Evolutionary conservation across 2,888 invertebrate species (phyloP).

Genomic region (Nomada flava): DNA sequence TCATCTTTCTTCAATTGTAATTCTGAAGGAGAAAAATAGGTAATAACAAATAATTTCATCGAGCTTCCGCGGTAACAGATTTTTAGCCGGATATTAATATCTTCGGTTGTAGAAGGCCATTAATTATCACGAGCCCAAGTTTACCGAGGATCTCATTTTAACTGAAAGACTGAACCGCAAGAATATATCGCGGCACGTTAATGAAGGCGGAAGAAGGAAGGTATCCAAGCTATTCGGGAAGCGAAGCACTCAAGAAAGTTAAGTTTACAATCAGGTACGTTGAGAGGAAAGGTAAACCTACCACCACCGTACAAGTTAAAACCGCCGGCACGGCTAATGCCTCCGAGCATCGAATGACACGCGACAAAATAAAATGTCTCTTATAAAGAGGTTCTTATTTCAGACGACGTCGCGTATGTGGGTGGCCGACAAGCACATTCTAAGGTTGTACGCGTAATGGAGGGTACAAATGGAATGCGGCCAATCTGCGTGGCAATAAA

Average conservation of each 20-base stretch:
- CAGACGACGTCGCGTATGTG: slow-evolving; percentile 36
- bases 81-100: background rate
- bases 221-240: slow-evolving; percentile 61
- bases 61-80: background rate
- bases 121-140: slow-evolving; percentile 22
- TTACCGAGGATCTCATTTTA: slow-evolving; percentile 24
- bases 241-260: slow-evolving; percentile 70
- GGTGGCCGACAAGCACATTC: background rate
- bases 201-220: slow-evolving; percentile 62
- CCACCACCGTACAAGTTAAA: slow-evolving; percentile 62
- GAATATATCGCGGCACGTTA: slow-evolving; percentile 56
- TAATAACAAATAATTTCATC: too few relatives aligned
- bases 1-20: too few relatives aligned
- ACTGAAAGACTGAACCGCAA: slow-evolving; percentile 48
- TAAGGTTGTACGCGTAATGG: background rate
- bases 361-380: slow-evolving; percentile 70
- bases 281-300: slow-evolving; percentile 69
- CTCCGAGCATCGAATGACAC: slow-evolving; percentile 68
- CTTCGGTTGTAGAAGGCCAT: background rate
- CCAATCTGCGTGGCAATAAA: background rate
- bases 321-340: slow-evolving; percentile 65
- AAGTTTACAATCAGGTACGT: slow-evolving; percentile 70
- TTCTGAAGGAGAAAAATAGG: too few relatives aligned
- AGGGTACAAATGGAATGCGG: slow-evolving; percentile 19
- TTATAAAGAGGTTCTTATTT: slow-evolving; percentile 60